phyloP scores from a whole-genome alignment of 53 echinoderm and acorn worm species.

The Henricia sp. region DNA sequence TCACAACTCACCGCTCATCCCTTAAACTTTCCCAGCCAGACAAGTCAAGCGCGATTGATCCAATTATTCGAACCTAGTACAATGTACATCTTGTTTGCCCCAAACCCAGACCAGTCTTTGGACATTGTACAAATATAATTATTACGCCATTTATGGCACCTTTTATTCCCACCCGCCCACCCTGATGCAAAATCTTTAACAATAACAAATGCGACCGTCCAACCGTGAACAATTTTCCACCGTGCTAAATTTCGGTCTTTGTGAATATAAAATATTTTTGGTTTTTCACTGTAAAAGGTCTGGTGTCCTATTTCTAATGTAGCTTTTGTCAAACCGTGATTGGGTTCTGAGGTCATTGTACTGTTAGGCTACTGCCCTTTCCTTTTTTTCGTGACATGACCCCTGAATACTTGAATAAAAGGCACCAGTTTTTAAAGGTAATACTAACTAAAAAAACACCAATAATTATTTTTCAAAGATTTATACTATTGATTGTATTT shows the following conservation, averaged over 20 bases:
- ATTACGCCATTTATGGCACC: slow-evolving; percentile 49
- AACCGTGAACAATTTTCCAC: background rate
- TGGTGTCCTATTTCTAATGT: slow-evolving; percentile 22
- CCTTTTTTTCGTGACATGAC: background rate
- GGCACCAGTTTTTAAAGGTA: no score
- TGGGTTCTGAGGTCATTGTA: background rate
- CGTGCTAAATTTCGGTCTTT: background rate
- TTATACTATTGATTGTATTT: no score
- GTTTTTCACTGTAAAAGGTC: background rate
- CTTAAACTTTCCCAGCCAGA: background rate
- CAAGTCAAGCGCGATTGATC: slow-evolving; percentile 35
- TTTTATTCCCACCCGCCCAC: slow-evolving; percentile 20
- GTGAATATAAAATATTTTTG: background rate
- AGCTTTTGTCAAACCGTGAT: background rate
- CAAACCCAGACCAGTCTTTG: background rate
- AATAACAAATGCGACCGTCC: slow-evolving; percentile 6
- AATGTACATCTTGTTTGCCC: slow-evolving; percentile 23
- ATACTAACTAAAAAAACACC: no score
- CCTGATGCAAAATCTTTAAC: background rate
- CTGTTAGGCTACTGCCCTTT: background rate
- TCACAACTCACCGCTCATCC: background rate
- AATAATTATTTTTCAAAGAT: no score
- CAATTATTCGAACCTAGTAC: slow-evolving; percentile 11
- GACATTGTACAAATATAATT: slow-evolving; percentile 33
- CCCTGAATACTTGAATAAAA: no score